phyloP scores from a whole-genome alignment of 1,140 invertebrate genomes.

The Drosophila nikananu region DNA sequence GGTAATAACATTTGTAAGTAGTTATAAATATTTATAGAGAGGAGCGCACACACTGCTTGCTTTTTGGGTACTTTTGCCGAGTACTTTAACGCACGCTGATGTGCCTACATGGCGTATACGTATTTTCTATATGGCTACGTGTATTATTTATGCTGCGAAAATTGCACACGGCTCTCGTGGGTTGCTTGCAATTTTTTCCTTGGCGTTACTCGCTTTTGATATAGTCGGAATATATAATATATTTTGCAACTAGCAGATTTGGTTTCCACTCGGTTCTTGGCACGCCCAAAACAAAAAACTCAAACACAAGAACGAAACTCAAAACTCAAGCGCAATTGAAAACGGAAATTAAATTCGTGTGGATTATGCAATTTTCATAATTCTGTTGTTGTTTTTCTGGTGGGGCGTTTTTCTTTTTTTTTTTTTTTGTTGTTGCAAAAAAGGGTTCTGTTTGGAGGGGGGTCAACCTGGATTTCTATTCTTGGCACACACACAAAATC shows the following conservation, averaged over 20 bases:
- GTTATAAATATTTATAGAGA: conserved; percentile 66
- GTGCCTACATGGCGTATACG: conserved; percentile 51
- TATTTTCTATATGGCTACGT: conserved; percentile 40
- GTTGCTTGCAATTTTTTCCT: conserved; percentile 67
- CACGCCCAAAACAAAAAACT: conserved; percentile 65
- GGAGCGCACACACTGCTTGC: conserved; percentile 46
- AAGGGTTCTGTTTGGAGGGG: conserved; percentile 20
- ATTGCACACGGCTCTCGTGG: conserved; percentile 73
- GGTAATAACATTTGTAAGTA: conserved; percentile 65
- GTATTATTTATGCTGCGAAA: conserved; percentile 61
- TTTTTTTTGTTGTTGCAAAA: background rate
- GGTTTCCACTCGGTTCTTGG: conserved; percentile 89
- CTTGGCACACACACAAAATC: conserved; percentile 43
- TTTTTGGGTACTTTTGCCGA: conserved; percentile 65
- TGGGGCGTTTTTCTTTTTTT: conserved; percentile 1
- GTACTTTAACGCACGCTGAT: conserved; percentile 60
- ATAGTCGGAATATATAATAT: conserved; percentile 9
- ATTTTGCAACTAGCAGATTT: conserved; percentile 86
- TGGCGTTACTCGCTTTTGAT: conserved; percentile 4
- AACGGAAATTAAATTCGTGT: conserved; percentile 27
- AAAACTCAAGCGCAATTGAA: conserved; percentile 35
- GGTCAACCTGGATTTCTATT: conserved; percentile 21
- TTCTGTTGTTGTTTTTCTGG: conserved; percentile 16
- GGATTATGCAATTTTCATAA: conserved; percentile 44
- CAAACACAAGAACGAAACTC: conserved; percentile 30